Base-by-base conservation (phyloP, 2,797 vertebrate species). In the Champsocephalus esox region DNA sequence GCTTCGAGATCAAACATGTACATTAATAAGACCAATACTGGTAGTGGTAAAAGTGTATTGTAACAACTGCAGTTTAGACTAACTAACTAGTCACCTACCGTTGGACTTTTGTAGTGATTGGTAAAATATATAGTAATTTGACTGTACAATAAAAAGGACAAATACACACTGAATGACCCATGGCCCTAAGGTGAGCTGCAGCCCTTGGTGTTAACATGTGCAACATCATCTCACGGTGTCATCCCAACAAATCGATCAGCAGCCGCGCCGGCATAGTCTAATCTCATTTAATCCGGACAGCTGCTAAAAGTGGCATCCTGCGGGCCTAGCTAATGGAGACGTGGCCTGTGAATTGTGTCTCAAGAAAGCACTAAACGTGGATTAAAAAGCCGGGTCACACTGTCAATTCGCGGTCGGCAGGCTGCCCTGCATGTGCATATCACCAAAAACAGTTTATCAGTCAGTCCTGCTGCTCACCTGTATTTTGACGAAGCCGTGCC, bases 381-480 rank as follows among this genome's bases (percentile, higher is more conserved):
- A 28, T 62, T 66, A 9, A 75, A 61, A 46, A 77, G 66, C 69
- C 78, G 81, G 87, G 60, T 86, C 76, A 81, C 70, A 1, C 49
- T 3, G 68, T 9, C 49, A 6, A 50, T 32, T 51, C 21, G 70
- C 55, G 49, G 57, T 11, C 24, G 32, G 9, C 16, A 51, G 43
- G 13, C 49, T 59, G 57, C 41, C 24, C 54, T 38, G 28, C 19
- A 51, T 45, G 68, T 58, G 80, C 21, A 16, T 0, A 13, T 0
- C 61, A 21, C 61, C 55, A 14, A 17, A 43, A 38, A 21, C 28
- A 19, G 51, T 49, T 44, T 10, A 61, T 19, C 10, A 9, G 9
- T 54, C 34, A 4, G n/a, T 46, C 41, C 52, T 10, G 67, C 57
- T 34, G 80, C 93, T 93, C 89, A 96, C 95, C 95, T 95, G 94